These are phyloP conservation scores for Staurois parvus DNA, from an alignment of 2,797 vertebrate genomes.

Conservation along the genomic window DNA sequence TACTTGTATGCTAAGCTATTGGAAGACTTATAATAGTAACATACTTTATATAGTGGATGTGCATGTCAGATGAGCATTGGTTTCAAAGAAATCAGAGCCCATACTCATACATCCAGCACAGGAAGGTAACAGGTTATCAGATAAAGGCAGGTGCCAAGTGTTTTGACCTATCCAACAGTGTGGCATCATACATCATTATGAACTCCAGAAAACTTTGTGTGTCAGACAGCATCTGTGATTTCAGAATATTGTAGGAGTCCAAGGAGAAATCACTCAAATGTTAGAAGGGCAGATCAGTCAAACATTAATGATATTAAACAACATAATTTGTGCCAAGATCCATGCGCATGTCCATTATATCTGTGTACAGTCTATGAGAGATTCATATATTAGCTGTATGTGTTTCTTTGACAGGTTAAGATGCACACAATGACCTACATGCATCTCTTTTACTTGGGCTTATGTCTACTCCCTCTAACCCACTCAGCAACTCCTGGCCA, in stretches of 20 bases:
- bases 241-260: not conserved
- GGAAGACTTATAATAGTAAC: not conserved
- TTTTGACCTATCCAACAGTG: not conserved
- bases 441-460: conserved; percentile 93
- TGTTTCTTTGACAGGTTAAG: conserved; percentile 83
- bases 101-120: not conserved
- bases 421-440: conserved; percentile 88
- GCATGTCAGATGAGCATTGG: not conserved
- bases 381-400: not conserved
- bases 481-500: conserved; percentile 86
- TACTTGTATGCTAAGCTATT: too few species aligned
- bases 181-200: not conserved
- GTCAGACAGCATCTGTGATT: not conserved
- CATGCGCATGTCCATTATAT: not conserved
- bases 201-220: not conserved
- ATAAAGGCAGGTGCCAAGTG: not conserved
- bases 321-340: not conserved
- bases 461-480: conserved; percentile 95
- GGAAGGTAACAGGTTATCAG: not conserved
- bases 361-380: not conserved
- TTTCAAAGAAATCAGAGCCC: not conserved
- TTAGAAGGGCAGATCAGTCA: not conserved
- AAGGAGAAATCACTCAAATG: not conserved
- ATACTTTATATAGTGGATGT: not conserved
- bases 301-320: not conserved